phyloP scores from a whole-genome alignment of 2,888 invertebrate genomes.

The Pseudococcus viburni region DNA sequence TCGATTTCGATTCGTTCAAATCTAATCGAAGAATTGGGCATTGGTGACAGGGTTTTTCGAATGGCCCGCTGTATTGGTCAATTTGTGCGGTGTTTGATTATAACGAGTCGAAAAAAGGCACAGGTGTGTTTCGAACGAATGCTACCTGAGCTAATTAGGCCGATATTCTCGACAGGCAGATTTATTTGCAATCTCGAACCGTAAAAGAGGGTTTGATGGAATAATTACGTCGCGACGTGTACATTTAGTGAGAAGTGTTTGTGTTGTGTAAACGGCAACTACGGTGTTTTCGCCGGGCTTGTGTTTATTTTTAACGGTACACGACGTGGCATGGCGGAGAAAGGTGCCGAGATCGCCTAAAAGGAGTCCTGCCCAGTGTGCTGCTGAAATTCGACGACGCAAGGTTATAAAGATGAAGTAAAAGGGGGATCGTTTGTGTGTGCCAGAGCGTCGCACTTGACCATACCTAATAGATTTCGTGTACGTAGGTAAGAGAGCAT shows the following conservation, averaged over 20 bases:
- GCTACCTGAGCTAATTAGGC: neutral
- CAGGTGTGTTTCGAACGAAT: neutral
- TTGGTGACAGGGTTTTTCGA: neutral
- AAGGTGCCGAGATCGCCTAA: slow-evolving; percentile 5
- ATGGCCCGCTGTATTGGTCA: neutral
- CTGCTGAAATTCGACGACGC: slow-evolving; percentile 5
- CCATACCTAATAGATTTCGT: slow-evolving; percentile 38
- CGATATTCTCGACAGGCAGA: neutral
- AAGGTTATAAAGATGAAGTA: neutral
- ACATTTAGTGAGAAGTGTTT: neutral
- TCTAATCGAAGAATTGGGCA: neutral
- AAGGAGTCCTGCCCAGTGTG: neutral
- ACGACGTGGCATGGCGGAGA: neutral
- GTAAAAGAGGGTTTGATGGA: neutral
- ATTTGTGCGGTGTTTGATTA: neutral
- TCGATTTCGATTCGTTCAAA: neutral
- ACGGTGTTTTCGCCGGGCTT: slow-evolving; percentile 17
- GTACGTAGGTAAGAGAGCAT: neutral
- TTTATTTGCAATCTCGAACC: neutral
- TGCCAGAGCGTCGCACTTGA: slow-evolving; percentile 14
- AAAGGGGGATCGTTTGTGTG: neutral
- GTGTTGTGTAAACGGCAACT: neutral
- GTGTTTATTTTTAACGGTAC: slow-evolving; percentile 22
- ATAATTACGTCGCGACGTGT: neutral
- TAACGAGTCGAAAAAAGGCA: neutral